phyloP scores from a whole-genome alignment of 2,797 vertebrate genomes.

The Sebastes dallii region DNA sequence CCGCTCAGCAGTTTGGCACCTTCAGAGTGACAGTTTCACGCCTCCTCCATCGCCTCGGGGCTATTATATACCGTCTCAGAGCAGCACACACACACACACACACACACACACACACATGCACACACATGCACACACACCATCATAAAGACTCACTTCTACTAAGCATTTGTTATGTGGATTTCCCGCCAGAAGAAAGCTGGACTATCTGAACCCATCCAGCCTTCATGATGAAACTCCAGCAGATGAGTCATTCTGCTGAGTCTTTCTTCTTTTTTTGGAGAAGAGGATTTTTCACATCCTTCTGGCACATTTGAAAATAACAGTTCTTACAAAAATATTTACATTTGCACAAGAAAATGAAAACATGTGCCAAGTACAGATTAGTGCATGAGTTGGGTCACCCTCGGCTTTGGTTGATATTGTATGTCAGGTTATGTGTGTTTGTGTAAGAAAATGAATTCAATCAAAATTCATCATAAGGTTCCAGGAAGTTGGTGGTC shows the following conservation, averaged over 20 bases:
- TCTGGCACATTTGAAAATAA: background rate
- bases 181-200: constrained; percentile 18
- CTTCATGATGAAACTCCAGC: constrained; percentile 3
- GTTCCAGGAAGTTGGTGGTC: constrained; percentile 77
- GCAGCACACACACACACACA: constrained; percentile 9
- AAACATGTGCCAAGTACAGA: constrained; percentile 7
- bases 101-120: constrained; percentile 3
- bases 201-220: constrained; percentile 17
- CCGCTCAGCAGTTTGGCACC: constrained; percentile 61
- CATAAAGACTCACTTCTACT: background rate
- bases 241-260: constrained; percentile 14
- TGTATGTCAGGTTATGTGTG: background rate
- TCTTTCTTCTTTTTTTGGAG: background rate
- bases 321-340: constrained; percentile 44
- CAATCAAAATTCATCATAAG: constrained; percentile 79
- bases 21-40: constrained; percentile 50
- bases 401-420: background rate
- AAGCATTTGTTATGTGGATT: constrained; percentile 33
- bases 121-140: background rate
- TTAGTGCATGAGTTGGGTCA: constrained; percentile 14
- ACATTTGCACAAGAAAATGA: constrained; percentile 26
- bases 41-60: constrained; percentile 40
- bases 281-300: constrained; percentile 14
- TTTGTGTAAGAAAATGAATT: background rate
- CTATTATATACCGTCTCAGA: constrained; percentile 36